Evolutionary conservation across 1,140 invertebrate species (phyloP), one percentile per base, ranked within the genome.

Genomic region (Caenorhabditis briggsae): DNA sequence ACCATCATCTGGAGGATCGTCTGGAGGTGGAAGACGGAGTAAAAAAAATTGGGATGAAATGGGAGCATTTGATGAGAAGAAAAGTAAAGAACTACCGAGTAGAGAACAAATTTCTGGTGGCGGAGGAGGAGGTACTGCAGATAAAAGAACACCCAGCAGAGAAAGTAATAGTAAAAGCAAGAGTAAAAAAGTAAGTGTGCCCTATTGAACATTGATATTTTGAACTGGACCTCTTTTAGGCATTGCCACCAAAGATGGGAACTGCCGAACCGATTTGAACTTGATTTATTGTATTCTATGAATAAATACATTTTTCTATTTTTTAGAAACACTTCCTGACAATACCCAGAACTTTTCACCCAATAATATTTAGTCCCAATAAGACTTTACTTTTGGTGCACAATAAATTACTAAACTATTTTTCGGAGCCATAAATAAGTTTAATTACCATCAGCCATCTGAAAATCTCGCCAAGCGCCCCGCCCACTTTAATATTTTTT

Each of bases 131-230:
- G 14, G 14, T 11, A 18, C 11, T 64, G 11, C 5, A 18, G 65
- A 70, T 12, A 70, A n/a, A n/a, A 70, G 23, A n/a, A 70, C 65
- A 9, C 65, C 65, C 12, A 70, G 41, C 9, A 70, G n/a, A n/a
- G 65, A 70, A 18, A 70, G 5, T 16, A 20, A 70, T 25, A 48
- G 65, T 70, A 70, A 70, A n/a, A 70, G 33, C 33, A 33, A 33
- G 33, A 33, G 20, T 64, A 70, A 70, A n/a, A 70, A 48, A 14
- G 43, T 70, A 46, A 46, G 33, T 46, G 11, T 33, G 56, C 3
- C 9, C 18, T 20, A 20, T 20, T n/a, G 56, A 9, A n/a, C 56
- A 3, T 20, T 8, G 3, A 20, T 33, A 23, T 0, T 59, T n/a
- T 59, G 18, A 20, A 59, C 3, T 58, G 5, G 2, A 20, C 1